Evolutionary conservation across 2,888 invertebrate genomes (phyloP), one percentile per base, ranked within the genome.

Genomic region (Meteorus colon): DNA sequence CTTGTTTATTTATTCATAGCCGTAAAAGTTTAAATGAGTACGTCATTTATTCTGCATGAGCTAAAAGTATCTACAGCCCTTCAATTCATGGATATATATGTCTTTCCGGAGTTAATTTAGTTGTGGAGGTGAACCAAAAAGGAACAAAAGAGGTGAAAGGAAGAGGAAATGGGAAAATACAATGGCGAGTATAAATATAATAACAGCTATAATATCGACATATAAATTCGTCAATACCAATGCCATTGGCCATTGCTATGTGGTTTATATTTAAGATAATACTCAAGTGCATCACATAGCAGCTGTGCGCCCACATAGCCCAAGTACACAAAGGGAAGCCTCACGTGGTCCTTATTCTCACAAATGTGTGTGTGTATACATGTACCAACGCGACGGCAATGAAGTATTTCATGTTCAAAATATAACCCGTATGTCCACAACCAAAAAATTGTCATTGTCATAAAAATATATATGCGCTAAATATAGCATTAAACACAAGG

Each of bases 281-380:
- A 19, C n/a, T 19, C 10, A 19, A 19, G n/a, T 55, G 19, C n/a
- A 19, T 19, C 19, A 55, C 6, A 55, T 19, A 8, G 19, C 55
- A 55, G 55, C 55, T 55, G 55, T 8, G 55, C 19, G 24, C 55
- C 55, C 55, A 55, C 55, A 55, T 55, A n/a, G 19, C 6, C 19
- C 55, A 19, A 19, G 6, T 6, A 19, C 55, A 55, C 55, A 55
- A 55, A 55, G 55, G 55, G 55, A 55, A 55, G 19, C 55, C 55
- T 55, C 55, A 55, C 55, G 55, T 55, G 55, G 19, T 55, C 19
- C 55, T 55, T 55, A 55, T 55, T 55, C 24, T 55, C 55, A 19
- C n/a, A 19, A 24, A 24, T 24, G 24, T 48, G 5, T 55, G 19
- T 19, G 19, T 19, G 8, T 55, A 24, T 55, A 55, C 8, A 55